Base-by-base conservation (phyloP, 2,797 vertebrate species). In the Coccyzus lansbergi region DNA sequence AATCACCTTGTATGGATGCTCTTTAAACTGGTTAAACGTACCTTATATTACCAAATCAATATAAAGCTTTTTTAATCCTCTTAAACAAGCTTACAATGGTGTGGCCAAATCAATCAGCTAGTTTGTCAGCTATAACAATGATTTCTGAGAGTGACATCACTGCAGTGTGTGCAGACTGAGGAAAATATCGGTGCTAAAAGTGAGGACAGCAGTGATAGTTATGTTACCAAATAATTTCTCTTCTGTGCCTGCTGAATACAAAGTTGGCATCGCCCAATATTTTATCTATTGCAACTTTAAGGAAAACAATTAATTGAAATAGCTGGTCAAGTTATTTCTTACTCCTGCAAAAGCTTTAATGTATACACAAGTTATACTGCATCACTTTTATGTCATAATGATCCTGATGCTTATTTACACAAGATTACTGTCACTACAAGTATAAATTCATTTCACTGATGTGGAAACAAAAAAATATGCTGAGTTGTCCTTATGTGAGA, bases 41-140 rank as follows among this genome's bases (percentile, higher is more conserved):
- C 82, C 71, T 87, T 81, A 10, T 63, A 91, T 93, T 91, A 74
- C 60, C 93, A 93, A 95, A 96, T 97, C 91, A 91, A 92, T 95
- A 58, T 88, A 91, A 88, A 88, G 92, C 89, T 91, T 92, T 96
- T 97, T 88, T 72, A 90, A 95, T 94, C 77, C 46, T 91, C 87
- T 93, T 91, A 88, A 95, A 94, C 84, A 95, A 93, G 91, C 79
- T 94, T 90, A 86, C 46, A 70, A 34, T 82, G 77, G 92, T 91
- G 95, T 82, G 78, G 36, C 56, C 26, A 38, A 82, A 93, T 95
- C 83, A 95, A 36, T 93, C 91, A 92, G 36, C 84, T 64, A 36
- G 6, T 52, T 76, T 65, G 65, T 83, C 89, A 90, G 63, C 59
- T 88, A 4, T 71, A 67, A n/a, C 42, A 48, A 34, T 70, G 93